Base-by-base conservation (phyloP, 1,140 invertebrate species). In the Leptestheria dahalacensis region DNA sequence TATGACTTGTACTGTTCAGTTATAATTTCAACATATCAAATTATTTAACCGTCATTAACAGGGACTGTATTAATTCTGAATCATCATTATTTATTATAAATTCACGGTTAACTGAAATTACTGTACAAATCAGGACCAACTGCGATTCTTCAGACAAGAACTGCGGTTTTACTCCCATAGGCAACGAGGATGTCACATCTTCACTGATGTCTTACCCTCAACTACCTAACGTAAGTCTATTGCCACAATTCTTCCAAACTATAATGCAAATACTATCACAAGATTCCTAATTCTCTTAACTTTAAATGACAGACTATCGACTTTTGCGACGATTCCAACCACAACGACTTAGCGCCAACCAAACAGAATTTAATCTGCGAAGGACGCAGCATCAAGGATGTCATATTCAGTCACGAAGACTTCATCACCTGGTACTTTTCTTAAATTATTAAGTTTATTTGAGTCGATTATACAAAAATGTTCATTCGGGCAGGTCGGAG, bases 331-430 rank as follows among this genome's bases (percentile, higher is more conserved):
- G 71, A 75, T 41, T 70, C 72, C 3, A 77, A 74, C 56, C 82
- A 83, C 67, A 76, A 83, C 66, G 67, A 71, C 21, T 74, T 76
- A 56, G 77, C 80, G 1, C 82, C 81, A 0, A 83, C 80, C n/a
- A 81, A 81, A 66, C 82, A 84, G 33, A 84, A 84, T 69, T 70
- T 76, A 18, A 70, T 83, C 15, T 84, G 82, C 65, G 68, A 77
- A 52, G 73, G 78, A 47, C 70, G 74, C 41, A 81, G 79, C 64
- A 75, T 77, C 2, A 74, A 77, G 68, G 80, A 83, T 60, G 75
- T 84, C 33, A 80, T 84, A 59, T 66, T 72, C 18, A 70, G 71
- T 59, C 79, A 83, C 68, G 26, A 65, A 2, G 82, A 84, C 65
- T 83, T 83, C 62, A 65, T 62, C 24, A 68, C 29, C 21, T 60